Conservation (phyloP, 2,113 vertebrate species). For the Nothocercus nigrocapillus region DNA sequence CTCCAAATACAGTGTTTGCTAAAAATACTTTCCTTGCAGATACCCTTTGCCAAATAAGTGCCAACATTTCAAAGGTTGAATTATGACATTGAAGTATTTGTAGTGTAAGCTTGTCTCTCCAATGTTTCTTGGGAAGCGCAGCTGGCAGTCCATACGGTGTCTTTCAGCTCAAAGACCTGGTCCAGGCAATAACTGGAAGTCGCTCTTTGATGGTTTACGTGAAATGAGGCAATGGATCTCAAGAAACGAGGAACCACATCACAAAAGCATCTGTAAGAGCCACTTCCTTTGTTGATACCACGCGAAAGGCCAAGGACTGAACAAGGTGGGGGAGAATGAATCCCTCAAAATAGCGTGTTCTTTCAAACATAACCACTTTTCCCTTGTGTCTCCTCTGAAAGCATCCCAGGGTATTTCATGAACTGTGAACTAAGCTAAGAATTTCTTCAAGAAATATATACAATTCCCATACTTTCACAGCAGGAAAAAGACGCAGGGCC, state of each 20-base stretch:
- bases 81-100: neutral
- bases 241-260: constrained; percentile 6
- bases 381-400: neutral
- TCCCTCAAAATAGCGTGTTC: neutral
- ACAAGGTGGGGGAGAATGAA: neutral
- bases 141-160: neutral
- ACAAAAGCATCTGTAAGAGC: constrained; percentile 46
- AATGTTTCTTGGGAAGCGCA: neutral
- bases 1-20: neutral
- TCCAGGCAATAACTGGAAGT: constrained; percentile 33
- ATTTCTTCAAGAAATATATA: neutral
- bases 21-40: constrained; percentile 37
- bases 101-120: neutral
- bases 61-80: constrained; percentile 49
- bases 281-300: constrained; percentile 48
- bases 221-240: constrained; percentile 21
- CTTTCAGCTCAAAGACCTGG: neutral
- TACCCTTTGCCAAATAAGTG: constrained; percentile 2
- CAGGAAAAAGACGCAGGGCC: neutral
- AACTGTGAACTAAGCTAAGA: neutral
- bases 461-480: neutral
- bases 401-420: neutral
- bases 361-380: neutral
- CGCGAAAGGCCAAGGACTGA: constrained; percentile 49
- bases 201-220: neutral